Percentiles rank a stretch among this genome's conserved stretches.
Evolutionary conservation across 2,113 vertebrate species (phyloP).

Genomic region (Cyprinodon brontotheroides): DNA sequence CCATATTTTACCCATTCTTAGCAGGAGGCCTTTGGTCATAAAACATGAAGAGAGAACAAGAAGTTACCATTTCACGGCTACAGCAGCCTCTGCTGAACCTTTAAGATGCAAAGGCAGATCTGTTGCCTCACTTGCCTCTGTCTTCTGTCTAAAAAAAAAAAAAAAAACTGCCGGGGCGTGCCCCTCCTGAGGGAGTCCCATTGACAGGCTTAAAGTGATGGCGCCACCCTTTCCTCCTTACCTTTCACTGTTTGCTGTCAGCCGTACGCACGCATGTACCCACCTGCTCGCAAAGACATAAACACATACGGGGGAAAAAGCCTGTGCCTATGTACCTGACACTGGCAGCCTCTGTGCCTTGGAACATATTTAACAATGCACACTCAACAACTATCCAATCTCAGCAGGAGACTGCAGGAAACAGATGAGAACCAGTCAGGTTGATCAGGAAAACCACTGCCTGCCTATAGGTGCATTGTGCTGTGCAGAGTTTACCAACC

Average conservation of each 20-base stretch:
- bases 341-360: slow-evolving; percentile 64
- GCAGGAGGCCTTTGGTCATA: slow-evolving; percentile 58
- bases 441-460: slow-evolving; percentile 63
- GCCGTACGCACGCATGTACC: slow-evolving; percentile 12
- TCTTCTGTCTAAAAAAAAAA: slow-evolving; percentile 27
- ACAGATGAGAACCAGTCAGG: slow-evolving; percentile 74
- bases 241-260: slow-evolving; percentile 56
- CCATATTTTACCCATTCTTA: slow-evolving; percentile 20
- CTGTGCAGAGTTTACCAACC: slow-evolving; percentile 41
- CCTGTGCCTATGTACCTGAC: slow-evolving; percentile 60
- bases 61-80: slow-evolving; percentile 40
- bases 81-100: slow-evolving; percentile 40
- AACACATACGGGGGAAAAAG: slow-evolving; percentile 21
- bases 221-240: slow-evolving; percentile 72
- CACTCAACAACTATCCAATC: slow-evolving; percentile 55
- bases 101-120: slow-evolving; percentile 53
- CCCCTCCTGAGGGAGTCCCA: slow-evolving; percentile 70
- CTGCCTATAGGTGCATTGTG: slow-evolving; percentile 47
- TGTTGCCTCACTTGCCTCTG: slow-evolving; percentile 50
- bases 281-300: not conserved
- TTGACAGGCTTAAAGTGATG: slow-evolving; percentile 65
- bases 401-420: slow-evolving; percentile 72
- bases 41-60: slow-evolving; percentile 45
- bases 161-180: slow-evolving; percentile 66
- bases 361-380: slow-evolving; percentile 75